phyloP scores from a whole-genome alignment of 1,140 invertebrate genomes.

The Drosophila arawakana region DNA sequence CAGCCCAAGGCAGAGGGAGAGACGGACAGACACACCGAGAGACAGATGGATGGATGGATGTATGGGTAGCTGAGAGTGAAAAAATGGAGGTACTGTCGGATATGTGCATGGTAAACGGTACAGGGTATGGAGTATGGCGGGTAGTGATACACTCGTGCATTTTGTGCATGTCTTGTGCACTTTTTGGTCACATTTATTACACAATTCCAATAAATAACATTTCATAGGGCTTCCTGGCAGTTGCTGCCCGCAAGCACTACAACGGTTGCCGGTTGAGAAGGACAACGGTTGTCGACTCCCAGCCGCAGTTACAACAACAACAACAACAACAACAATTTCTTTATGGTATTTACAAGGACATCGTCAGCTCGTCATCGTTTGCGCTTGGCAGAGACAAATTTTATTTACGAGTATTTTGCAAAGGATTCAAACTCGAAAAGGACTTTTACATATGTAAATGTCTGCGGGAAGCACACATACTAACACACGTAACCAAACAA shows the following conservation, averaged over 20 bases:
- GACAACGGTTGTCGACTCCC: conserved; percentile 32
- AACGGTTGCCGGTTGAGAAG: conserved; percentile 22
- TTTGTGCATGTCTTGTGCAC: conserved; percentile 75
- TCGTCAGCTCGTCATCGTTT: conserved; percentile 78
- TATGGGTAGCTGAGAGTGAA: neutral
- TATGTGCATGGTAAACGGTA: neutral
- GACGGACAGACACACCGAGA: neutral
- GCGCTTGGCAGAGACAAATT: conserved; percentile 50
- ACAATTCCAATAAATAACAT: conserved; percentile 81
- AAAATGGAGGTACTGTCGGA: neutral
- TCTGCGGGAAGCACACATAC: conserved; percentile 18
- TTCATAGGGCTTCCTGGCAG: conserved; percentile 63
- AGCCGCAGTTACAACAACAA: conserved; percentile 2
- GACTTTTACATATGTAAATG: conserved; percentile 39
- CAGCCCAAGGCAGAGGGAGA: neutral
- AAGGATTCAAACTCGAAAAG: conserved; percentile 32
- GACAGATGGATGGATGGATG: neutral
- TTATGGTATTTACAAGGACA: conserved; percentile 78
- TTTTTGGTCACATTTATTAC: conserved; percentile 79
- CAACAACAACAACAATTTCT: conserved; percentile 66
- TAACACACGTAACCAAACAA: neutral
- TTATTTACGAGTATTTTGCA: conserved; percentile 46
- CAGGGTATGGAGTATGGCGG: neutral
- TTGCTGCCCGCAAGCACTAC: conserved; percentile 33
- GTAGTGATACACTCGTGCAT: conserved; percentile 44